phyloP scores from a whole-genome alignment of 2,888 invertebrate species.

The Leptarthrus brevirostris region DNA sequence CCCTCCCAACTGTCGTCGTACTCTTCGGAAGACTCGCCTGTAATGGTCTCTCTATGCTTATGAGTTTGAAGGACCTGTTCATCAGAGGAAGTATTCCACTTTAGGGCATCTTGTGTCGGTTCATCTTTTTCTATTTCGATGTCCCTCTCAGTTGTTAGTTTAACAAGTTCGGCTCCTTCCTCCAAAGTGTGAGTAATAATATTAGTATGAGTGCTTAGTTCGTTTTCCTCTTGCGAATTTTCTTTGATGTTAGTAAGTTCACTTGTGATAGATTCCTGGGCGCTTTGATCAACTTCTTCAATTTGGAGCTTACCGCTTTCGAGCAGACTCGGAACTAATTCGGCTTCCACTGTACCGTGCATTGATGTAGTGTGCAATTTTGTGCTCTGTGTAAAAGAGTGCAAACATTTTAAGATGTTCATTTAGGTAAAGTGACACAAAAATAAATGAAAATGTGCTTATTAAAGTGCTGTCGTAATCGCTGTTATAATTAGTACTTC shows the following conservation, averaged over 20 bases:
- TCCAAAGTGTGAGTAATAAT: too few relatives aligned
- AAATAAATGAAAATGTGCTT: too few relatives aligned
- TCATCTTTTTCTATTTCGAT: not conserved
- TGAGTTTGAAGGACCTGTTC: not conserved
- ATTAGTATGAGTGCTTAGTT: not conserved
- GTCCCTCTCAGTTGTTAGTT: not conserved
- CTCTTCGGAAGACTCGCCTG: slow-evolving; percentile 28
- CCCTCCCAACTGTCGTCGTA: not conserved
- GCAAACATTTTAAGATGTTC: not conserved
- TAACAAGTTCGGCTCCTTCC: not conserved
- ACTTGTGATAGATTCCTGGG: not conserved
- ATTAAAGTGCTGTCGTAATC: too few relatives aligned
- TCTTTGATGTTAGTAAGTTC: not conserved
- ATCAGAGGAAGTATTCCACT: not conserved
- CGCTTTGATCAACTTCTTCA: not conserved
- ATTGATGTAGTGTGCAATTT: not conserved
- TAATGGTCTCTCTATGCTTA: not conserved
- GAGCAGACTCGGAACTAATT: not conserved
- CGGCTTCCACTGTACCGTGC: not conserved
- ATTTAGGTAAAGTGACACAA: too few relatives aligned
- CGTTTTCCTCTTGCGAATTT: not conserved
- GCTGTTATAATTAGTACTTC: not conserved
- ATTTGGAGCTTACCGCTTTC: not conserved
- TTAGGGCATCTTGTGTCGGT: not conserved
- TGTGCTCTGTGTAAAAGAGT: not conserved